phyloP scores from a whole-genome alignment of 2,888 invertebrate genomes.

The Macaria liturata region DNA sequence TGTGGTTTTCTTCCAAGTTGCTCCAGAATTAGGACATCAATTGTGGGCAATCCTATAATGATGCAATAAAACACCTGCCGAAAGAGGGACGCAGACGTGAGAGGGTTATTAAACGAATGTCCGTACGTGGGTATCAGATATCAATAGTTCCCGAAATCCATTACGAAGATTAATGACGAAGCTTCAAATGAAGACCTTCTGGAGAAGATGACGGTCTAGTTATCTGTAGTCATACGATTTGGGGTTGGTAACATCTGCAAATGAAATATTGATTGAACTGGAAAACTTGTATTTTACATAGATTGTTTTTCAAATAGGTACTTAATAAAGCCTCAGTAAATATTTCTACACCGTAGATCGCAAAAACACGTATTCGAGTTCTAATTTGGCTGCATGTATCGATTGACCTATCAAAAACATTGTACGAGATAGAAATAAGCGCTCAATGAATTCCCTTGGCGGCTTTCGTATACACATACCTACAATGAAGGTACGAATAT shows the following conservation, averaged over 20 bases:
- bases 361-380: no score
- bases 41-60: slow-evolving; percentile 10
- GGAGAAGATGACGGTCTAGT: no score
- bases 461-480: neutral
- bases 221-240: no score
- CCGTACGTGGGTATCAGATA: slow-evolving; percentile 9
- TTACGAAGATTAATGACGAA: slow-evolving; percentile 16
- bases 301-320: no score
- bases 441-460: neutral
- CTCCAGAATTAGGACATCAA: slow-evolving; percentile 6
- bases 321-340: no score
- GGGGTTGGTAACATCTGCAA: no score
- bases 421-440: neutral
- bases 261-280: no score
- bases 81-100: slow-evolving; percentile 10
- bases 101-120: slow-evolving; percentile 10
- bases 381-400: neutral
- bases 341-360: no score
- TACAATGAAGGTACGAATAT: neutral
- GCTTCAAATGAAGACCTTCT: no score
- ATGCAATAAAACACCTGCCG: slow-evolving; percentile 15
- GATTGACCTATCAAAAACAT: neutral
- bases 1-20: slow-evolving; percentile 1
- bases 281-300: no score
- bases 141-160: slow-evolving; percentile 18